Conservation (phyloP, 2,113 vertebrate genomes). For the Mustela lutreola region DNA sequence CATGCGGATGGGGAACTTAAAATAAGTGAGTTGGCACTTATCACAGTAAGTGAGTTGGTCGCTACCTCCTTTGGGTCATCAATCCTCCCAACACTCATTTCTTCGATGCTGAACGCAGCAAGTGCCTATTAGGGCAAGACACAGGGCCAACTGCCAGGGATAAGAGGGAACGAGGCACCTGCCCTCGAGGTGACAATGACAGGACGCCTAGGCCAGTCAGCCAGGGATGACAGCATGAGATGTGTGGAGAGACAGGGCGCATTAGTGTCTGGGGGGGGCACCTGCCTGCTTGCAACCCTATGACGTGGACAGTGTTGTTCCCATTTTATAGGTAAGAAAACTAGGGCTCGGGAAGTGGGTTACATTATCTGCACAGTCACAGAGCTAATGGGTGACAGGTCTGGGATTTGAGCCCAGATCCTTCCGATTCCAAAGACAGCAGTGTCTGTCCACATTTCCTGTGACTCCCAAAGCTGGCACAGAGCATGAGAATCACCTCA, state of each 20-base stretch:
- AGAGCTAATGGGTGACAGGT: slow-evolving; percentile 75
- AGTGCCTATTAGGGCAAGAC: background rate
- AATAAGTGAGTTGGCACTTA: background rate
- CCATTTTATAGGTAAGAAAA: background rate
- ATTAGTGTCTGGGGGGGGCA: rapidly evolving
- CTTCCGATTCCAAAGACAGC: slow-evolving; percentile 55
- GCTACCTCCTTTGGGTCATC: background rate
- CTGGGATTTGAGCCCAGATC: slow-evolving; percentile 72
- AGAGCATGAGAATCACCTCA: slow-evolving; percentile 12
- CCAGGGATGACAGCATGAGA: background rate
- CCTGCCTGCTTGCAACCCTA: background rate
- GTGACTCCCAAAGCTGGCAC: background rate
- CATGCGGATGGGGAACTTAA: background rate
- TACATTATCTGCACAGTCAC: slow-evolving; percentile 43
- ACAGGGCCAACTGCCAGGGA: background rate
- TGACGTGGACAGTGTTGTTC: background rate
- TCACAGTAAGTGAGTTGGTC: background rate
- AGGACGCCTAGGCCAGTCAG: background rate
- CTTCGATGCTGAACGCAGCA: background rate
- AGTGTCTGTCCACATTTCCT: slow-evolving; percentile 18
- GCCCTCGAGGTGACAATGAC: background rate
- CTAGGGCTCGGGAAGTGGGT: background rate
- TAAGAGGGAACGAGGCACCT: background rate
- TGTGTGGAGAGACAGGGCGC: background rate
- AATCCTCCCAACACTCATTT: background rate